Evolutionary conservation across 2,797 vertebrate genomes (phyloP), one percentile per base, ranked within the genome.

Genomic region (Labroides dimidiatus): DNA sequence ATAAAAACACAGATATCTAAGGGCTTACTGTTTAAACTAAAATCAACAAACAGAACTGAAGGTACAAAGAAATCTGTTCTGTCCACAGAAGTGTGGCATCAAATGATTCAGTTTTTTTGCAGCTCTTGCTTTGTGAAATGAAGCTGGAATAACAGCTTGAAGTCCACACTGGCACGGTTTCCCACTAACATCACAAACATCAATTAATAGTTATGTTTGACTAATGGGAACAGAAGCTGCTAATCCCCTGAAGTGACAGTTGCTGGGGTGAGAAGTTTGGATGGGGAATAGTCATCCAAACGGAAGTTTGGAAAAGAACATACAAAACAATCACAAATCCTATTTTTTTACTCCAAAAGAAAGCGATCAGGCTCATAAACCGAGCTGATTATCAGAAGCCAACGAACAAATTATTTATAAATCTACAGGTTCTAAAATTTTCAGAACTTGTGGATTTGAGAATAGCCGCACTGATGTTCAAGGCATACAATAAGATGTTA

Each of bases 201-300:
- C 20, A 36, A 54, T 57, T 20, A 33, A 69, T 50, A 53, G 9
- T 23, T 54, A 13, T n/a, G 19, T 48, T 17, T 76, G 17, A 27
- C 39, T 55, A 23, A 5, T 33, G 0, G 15, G 14, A 41, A 48
- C 52, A 69, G 21, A 60, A 16, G 14, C 45, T 63, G 44, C 43
- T 56, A n/a, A 63, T 60, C 30, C 50, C 30, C 8, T 8, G 0
- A 13, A 0, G 17, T 69, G 47, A 63, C 9, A 64, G 63, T 61
- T 36, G 16, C 62, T 48, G 12, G 51, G 39, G 15, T 23, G 30
- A 56, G 33, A 52, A 50, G 45, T 14, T 27, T 56, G 17, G 33
- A 56, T 50, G 17, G 2, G 65, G 15, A 69, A 44, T 66, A 16
- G 42, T 44, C 53, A 11, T n/a, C n/a, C n/a, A n/a, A n/a, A n/a